phyloP scores from a whole-genome alignment of 37 sponge, comb jelly and placozoan species.

The Petrosia ficiformis region DNA sequence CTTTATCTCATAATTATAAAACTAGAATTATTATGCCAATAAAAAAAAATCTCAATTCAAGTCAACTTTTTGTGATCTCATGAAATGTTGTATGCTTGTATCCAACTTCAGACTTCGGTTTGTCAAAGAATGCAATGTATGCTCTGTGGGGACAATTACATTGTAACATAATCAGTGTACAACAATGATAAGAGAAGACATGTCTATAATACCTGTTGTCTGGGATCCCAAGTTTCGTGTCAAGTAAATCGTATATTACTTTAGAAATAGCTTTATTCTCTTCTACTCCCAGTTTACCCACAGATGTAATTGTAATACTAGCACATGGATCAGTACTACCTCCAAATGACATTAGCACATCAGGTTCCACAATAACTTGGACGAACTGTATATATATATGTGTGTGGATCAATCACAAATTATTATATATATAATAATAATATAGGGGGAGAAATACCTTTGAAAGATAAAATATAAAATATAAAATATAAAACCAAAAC shows the following conservation, averaged over 20 bases:
- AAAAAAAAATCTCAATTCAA: no score
- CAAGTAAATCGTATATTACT: constrained; percentile 16
- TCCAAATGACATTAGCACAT: constrained; percentile 29
- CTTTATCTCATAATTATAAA: no score
- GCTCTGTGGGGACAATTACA: no score
- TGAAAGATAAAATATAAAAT: no score
- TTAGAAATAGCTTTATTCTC: constrained; percentile 39
- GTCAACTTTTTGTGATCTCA: not conserved
- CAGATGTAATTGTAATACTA: constrained; percentile 13
- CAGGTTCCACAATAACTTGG: constrained; percentile 23
- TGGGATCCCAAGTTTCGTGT: constrained; percentile 21
- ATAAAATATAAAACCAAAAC: not conserved
- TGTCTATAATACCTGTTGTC: constrained; percentile 9
- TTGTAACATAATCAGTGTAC: no score
- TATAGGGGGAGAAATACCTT: no score
- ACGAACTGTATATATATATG: not conserved
- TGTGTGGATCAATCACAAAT: no score
- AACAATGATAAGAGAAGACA: not conserved
- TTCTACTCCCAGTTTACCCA: constrained; percentile 41
- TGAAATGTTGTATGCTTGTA: constrained; percentile 35
- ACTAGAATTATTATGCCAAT: no score
- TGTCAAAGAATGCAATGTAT: constrained; percentile 12
- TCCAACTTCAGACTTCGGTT: constrained; percentile 19
- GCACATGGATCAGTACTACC: constrained; percentile 41
- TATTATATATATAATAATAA: no score